Conservation (phyloP, 2,888 invertebrate genomes). For the Flexamia atlantica region DNA sequence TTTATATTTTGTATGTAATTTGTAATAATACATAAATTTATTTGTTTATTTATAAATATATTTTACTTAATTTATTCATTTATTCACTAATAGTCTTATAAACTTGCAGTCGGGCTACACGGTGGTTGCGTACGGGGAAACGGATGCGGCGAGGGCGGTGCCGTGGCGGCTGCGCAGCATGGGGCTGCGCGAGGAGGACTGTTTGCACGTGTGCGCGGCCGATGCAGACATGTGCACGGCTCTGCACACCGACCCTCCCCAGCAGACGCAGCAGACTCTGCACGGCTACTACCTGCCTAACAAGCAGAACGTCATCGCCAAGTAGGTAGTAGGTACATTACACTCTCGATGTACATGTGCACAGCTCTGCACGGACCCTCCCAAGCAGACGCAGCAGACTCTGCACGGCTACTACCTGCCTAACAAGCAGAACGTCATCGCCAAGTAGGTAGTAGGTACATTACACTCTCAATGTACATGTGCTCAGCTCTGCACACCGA, state of each 20-base stretch:
- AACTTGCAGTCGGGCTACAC: constrained; percentile 16
- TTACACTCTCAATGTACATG: too few species aligned
- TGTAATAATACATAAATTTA: too few species aligned
- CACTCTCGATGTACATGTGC: too few species aligned
- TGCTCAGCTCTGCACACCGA: background rate
- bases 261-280: constrained; percentile 31
- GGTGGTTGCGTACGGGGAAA: background rate
- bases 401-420: constrained; percentile 21
- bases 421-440: constrained; percentile 31
- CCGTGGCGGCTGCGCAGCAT: constrained; percentile 23
- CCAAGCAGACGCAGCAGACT: constrained; percentile 36
- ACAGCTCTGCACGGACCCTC: too few species aligned
- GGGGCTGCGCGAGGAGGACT: constrained; percentile 9
- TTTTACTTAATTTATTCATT: too few species aligned
- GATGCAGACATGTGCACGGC: background rate
- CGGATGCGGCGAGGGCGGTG: background rate
- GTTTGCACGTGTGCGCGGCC: constrained; percentile 2
- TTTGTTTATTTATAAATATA: too few species aligned
- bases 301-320: constrained; percentile 31
- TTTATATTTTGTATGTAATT: too few species aligned
- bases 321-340: background rate
- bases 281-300: constrained; percentile 36
- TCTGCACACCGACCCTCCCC: background rate
- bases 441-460: background rate
- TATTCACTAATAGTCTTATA: too few species aligned